phyloP scores from a whole-genome alignment of 2,113 vertebrate genomes.

The Taurulus bubalis region DNA sequence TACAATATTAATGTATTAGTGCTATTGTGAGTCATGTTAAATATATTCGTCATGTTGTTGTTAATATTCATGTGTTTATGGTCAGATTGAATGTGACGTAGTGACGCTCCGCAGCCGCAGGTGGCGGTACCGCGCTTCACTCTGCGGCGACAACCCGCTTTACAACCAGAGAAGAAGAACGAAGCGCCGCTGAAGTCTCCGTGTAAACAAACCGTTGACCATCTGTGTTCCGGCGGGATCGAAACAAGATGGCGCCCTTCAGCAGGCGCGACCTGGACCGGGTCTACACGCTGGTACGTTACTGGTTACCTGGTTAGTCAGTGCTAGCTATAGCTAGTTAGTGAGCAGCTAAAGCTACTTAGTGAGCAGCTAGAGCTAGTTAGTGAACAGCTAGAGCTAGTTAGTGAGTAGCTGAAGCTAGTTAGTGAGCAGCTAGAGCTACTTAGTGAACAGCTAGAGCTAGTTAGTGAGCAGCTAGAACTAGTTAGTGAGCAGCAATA shows the following conservation, averaged over 20 bases:
- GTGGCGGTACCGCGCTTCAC: not conserved
- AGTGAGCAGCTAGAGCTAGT: not conserved
- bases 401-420: not conserved
- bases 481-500: not conserved
- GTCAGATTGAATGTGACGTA: not conserved
- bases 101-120: not conserved
- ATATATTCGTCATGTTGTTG: too few relatives aligned
- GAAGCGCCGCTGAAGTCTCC: not conserved
- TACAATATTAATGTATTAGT: too few relatives aligned
- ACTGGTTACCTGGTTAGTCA: not conserved
- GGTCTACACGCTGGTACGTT: constrained; percentile 53
- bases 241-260: constrained; percentile 30
- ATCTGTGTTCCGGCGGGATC: too few relatives aligned
- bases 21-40: too few relatives aligned
- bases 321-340: not conserved
- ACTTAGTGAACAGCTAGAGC: not conserved
- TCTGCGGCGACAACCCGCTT: not conserved
- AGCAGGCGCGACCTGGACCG: constrained; percentile 46
- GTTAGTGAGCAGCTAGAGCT: not conserved
- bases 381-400: not conserved
- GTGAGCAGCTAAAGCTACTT: not conserved
- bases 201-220: not conserved
- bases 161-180: not conserved
- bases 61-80: too few relatives aligned
- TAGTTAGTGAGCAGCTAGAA: not conserved